A percentile compares a stretch with the other conserved stretches of the same genome.
Evolutionary conservation across 53 echinoderm and acorn worm genomes (phyloP).

Genomic region (Arbacia lixula): DNA sequence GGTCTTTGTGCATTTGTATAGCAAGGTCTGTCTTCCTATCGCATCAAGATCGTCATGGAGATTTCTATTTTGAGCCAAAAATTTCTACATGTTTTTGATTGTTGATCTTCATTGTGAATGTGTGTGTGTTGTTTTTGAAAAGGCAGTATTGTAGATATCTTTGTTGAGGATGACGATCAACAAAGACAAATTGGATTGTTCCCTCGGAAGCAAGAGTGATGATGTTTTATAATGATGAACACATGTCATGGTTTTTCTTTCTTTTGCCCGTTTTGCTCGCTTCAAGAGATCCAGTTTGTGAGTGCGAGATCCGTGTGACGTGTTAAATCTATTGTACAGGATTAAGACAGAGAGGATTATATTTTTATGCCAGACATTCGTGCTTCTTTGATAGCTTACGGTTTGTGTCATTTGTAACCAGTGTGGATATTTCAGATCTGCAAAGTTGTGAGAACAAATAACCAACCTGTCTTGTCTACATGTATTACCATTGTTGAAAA

Average conservation of each 20-base stretch:
- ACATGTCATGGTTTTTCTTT: constrained; percentile 24
- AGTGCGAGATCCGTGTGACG: not conserved
- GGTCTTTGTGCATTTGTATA: no score
- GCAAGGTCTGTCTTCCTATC: no score
- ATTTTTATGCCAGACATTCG: constrained; percentile 62
- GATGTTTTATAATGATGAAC: constrained; percentile 27
- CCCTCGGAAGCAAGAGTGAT: not conserved
- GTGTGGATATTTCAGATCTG: no score
- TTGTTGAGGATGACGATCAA: not conserved
- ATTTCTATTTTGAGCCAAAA: constrained; percentile 8
- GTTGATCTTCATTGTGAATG: not conserved
- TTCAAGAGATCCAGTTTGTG: constrained; percentile 8
- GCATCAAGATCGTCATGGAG: no score
- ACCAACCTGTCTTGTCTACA: no score
- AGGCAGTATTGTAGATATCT: constrained; percentile 9
- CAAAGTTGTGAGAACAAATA: no score
- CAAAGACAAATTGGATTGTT: constrained; percentile 6
- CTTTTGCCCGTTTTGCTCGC: constrained; percentile 1
- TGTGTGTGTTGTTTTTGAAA: constrained; percentile 16
- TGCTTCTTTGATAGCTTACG: no score
- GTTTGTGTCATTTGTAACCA: no score
- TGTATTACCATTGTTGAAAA: no score
- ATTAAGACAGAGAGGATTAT: constrained; percentile 19
- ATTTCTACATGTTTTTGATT: constrained; percentile 37
- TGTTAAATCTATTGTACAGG: constrained; percentile 36